These are phyloP conservation scores for Drosophila paracracens DNA, from an alignment of 2,888 invertebrate species.

Conservation along the genomic window DNA sequence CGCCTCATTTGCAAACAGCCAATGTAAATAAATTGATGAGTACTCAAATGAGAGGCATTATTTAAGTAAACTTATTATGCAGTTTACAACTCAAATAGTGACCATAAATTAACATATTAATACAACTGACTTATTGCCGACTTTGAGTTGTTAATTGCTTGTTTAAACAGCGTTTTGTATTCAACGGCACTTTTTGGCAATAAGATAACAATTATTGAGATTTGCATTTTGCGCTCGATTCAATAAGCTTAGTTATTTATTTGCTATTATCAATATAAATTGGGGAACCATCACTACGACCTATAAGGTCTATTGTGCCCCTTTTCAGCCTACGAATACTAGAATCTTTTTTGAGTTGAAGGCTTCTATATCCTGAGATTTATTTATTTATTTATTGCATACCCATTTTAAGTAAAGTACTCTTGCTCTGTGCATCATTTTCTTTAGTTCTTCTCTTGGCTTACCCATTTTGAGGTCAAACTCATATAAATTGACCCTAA, in stretches of 20 bases:
- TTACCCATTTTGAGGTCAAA: neutral
- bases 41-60: slow-evolving; percentile 8
- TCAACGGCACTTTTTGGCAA: slow-evolving; percentile 15
- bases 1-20: slow-evolving; percentile 33
- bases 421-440: neutral
- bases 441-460: neutral
- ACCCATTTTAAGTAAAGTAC: neutral
- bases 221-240: neutral
- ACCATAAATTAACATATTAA: slow-evolving; percentile 22
- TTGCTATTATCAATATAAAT: too few species aligned
- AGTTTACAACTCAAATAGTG: neutral
- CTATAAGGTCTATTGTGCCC: neutral
- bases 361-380: too few species aligned
- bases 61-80: slow-evolving; percentile 2
- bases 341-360: neutral
- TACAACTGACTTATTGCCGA: slow-evolving; percentile 27
- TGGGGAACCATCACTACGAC: too few species aligned
- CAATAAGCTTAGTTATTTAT: neutral
- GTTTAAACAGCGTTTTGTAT: slow-evolving; percentile 2
- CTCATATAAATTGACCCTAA: slow-evolving; percentile 32
- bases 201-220: slow-evolving; percentile 19
- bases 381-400: neutral
- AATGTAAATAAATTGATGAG: slow-evolving; percentile 4
- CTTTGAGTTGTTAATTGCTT: neutral
- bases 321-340: too few species aligned